Conservation (phyloP, 2,113 vertebrate species). For the Cyanoramphus novaezelandiae region DNA sequence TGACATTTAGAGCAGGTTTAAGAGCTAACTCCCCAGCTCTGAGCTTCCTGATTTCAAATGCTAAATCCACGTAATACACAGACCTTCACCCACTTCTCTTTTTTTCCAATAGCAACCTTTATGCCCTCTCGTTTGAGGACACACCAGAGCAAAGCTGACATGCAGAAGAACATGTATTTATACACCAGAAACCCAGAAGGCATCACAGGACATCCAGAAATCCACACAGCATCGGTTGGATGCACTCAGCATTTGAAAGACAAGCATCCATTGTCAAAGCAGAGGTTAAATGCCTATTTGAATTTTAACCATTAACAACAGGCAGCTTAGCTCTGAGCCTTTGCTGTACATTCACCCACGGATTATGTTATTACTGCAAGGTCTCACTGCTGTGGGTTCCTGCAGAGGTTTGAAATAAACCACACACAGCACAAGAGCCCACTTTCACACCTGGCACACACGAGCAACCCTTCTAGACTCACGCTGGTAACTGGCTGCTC, state of each 20-base stretch:
- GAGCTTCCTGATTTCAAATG: neutral
- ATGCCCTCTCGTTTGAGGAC: neutral
- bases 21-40: neutral
- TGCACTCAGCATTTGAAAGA: neutral
- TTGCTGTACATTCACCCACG: rapidly evolving
- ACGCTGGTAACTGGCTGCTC: rapidly evolving
- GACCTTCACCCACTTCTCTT: neutral
- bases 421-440: rapidly evolving
- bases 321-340: neutral
- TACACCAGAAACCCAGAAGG: neutral
- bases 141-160: rapidly evolving
- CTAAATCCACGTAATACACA: neutral
- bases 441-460: rapidly evolving
- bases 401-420: neutral
- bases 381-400: neutral
- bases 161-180: neutral
- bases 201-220: neutral
- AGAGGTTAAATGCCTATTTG: neutral
- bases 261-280: neutral
- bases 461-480: rapidly evolving
- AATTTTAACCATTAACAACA: rapidly evolving
- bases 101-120: neutral
- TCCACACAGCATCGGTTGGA: neutral
- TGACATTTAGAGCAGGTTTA: neutral
- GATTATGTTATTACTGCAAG: no score